These are phyloP conservation scores for Actinia equina DNA, from an alignment of 64 coral and sea anemone genomes.

Conservation along the genomic window DNA sequence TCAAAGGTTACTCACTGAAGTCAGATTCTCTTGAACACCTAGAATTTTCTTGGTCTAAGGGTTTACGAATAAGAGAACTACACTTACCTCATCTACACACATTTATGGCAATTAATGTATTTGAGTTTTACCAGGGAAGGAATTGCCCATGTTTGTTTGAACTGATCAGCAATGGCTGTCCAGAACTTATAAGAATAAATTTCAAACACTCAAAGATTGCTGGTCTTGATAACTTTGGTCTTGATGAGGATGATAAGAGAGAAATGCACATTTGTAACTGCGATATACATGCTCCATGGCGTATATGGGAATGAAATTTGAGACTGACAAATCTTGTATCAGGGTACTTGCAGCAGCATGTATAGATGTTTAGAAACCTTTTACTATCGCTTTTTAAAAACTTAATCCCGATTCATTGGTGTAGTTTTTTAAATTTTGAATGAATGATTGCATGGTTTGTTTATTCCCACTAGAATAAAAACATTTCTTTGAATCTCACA, in stretches of 20 bases:
- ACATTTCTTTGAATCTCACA: too few species aligned
- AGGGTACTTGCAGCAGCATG: neutral
- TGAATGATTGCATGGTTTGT: too few species aligned
- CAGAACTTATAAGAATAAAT: constrained; percentile 43
- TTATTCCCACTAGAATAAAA: too few species aligned
- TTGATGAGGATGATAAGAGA: constrained; percentile 41
- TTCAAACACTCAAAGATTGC: constrained; percentile 24
- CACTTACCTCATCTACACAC: constrained; percentile 56
- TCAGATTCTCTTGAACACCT: constrained; percentile 48
- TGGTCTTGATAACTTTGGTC: constrained; percentile 52
- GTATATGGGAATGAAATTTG: neutral
- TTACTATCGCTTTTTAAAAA: too few species aligned
- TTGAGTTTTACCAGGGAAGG: constrained; percentile 12
- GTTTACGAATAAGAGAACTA: constrained; percentile 44
- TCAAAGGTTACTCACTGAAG: constrained; percentile 42
- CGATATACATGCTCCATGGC: constrained; percentile 45
- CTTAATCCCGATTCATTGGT: too few species aligned
- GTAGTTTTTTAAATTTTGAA: too few species aligned
- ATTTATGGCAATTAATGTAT: constrained; percentile 43
- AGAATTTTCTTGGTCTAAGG: constrained; percentile 54
- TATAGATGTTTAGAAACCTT: neutral
- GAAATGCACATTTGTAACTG: constrained; percentile 53
- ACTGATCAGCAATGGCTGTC: constrained; percentile 54
- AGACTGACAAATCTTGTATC: neutral
- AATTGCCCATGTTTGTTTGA: constrained; percentile 52